Base-by-base conservation (phyloP, 2,888 invertebrate species). In the Rhagonycha lutea region DNA sequence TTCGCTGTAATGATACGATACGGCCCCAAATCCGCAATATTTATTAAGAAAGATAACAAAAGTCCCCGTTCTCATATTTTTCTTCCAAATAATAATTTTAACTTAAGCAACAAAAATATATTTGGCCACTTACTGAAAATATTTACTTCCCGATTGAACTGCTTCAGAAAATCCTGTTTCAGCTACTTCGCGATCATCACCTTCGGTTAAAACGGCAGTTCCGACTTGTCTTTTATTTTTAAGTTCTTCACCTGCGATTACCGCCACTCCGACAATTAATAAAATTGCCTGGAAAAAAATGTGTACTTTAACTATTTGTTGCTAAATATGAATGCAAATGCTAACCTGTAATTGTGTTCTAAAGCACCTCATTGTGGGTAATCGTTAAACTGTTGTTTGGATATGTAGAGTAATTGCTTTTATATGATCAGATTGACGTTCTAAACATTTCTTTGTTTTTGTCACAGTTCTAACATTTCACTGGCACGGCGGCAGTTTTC, bases 71-170 rank as follows among this genome's bases (percentile, higher is more conserved):
- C 12, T 32, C 12, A 32, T 12, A 4, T 12, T 32, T 32, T 32
- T 32, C 5, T 4, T 32, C 4, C 12, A 32, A 32, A 32, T 32
- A 2, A 18, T 18, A 18, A 18, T 32, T 32, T n/a, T n/a, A n/a
- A n/a, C n/a, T n/a, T n/a, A n/a, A n/a, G 12, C 12, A 12, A 12
- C 5, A 32, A 32, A 12, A 12, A 12, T 0, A 12, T 12, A 32
- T n/a, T 5, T 5, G 12, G 12, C 12, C 12, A 87, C 89, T 88
- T 86, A 90, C 90, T 88, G 89, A 84, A 89, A 90, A 82, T 88
- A 89, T 86, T 89, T 89, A 78, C 88, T 87, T 73, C 88, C 87
- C 18, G 86, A 86, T 72, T 82, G 80, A 12, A 83, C 72, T 8
- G 74, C 75, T 14, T 80, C 78, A 18, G 77, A 61, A 47, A 79